phyloP scores from a whole-genome alignment of 2,113 vertebrate genomes.

The Conger conger region DNA sequence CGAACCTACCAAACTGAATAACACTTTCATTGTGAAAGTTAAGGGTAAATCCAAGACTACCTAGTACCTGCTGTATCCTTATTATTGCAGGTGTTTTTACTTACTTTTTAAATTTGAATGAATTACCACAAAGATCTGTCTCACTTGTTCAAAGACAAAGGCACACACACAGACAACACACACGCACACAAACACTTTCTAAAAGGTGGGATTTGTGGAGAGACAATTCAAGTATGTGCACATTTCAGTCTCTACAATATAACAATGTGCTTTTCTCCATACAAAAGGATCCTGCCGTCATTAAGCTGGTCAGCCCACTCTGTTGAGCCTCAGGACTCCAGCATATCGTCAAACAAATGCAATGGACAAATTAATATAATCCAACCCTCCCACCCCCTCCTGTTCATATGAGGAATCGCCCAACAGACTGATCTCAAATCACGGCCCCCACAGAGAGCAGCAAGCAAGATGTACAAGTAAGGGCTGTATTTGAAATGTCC shows the following conservation, averaged over 20 bases:
- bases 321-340: not conserved
- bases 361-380: not conserved
- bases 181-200: slow-evolving; percentile 30
- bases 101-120: not conserved
- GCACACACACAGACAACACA: slow-evolving; percentile 26
- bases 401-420: not conserved
- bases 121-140: not conserved
- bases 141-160: slow-evolving; percentile 1
- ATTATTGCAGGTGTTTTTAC: not conserved
- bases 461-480: too few species aligned
- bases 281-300: not conserved
- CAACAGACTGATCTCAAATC: not conserved
- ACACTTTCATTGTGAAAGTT: not conserved
- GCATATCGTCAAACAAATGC: not conserved
- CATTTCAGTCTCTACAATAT: not conserved
- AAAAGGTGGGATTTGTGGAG: not conserved
- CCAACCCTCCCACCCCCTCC: not conserved
- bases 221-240: not conserved
- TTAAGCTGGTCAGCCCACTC: not conserved
- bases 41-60: too few species aligned
- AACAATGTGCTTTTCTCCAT: not conserved
- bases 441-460: not conserved
- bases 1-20: not conserved
- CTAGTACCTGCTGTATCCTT: not conserved
- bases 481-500: too few species aligned